Percentiles rank a stretch among this genome's conserved stretches.
phyloP scores from a whole-genome alignment of 1,140 invertebrate genomes.

The Caenorhabditis latens region DNA sequence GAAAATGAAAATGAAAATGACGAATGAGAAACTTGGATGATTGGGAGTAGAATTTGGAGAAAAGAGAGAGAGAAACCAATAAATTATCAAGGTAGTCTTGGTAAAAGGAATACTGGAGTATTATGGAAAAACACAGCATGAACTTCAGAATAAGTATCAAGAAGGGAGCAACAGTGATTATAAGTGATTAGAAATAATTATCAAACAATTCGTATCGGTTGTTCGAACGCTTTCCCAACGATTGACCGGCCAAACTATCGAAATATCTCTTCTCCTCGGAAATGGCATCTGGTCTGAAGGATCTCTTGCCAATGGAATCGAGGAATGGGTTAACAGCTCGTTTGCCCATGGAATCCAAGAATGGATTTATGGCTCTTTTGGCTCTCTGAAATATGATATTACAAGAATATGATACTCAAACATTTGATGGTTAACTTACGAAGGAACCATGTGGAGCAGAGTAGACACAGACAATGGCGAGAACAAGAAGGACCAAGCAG shows the following conservation, averaged over 20 bases:
- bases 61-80: neutral
- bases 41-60: neutral
- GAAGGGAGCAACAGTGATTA: neutral
- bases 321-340: conserved; percentile 67
- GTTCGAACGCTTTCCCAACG: conserved; percentile 63
- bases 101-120: neutral
- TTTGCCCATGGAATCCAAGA: conserved; percentile 69
- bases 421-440: conserved; percentile 5
- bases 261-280: conserved; percentile 60
- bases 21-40: neutral
- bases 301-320: conserved; percentile 65
- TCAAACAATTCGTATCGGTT: conserved; percentile 26
- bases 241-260: conserved; percentile 66
- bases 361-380: conserved; percentile 68
- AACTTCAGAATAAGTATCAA: neutral
- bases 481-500: conserved; percentile 45
- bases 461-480: conserved; percentile 3
- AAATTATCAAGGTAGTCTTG: neutral
- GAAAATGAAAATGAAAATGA: neutral
- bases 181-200: neutral
- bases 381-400: conserved; percentile 53
- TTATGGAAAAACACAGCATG: conserved; percentile 3
- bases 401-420: neutral
- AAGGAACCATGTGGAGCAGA: conserved; percentile 18
- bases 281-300: conserved; percentile 9